Evolutionary conservation across 2,113 vertebrate species (phyloP).

Genomic region (Muntiacus reevesi): DNA sequence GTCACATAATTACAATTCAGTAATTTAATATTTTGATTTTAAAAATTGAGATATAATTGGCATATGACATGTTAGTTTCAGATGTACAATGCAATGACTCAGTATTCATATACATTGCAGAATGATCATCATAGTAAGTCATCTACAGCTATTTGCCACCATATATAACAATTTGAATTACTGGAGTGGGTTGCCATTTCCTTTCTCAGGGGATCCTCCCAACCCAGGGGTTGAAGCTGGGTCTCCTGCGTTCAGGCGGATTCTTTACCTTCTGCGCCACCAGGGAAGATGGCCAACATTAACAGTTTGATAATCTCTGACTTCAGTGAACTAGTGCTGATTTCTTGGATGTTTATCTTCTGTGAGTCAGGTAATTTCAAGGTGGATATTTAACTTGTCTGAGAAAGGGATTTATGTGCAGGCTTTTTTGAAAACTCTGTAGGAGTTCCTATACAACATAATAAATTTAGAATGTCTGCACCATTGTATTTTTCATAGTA

Average conservation of each 20-base stretch:
- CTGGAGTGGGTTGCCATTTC: background rate
- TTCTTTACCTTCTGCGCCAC: background rate
- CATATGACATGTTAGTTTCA: background rate
- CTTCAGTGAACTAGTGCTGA: background rate
- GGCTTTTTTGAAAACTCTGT: background rate
- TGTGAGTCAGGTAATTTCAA: background rate
- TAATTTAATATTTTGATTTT: background rate
- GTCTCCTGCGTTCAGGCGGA: background rate
- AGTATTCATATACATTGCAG: background rate
- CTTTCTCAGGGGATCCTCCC: background rate
- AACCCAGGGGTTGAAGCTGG: background rate
- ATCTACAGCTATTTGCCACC: background rate
- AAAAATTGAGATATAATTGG: background rate
- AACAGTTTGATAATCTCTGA: background rate
- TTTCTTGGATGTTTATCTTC: background rate
- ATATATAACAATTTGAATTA: background rate
- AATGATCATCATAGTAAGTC: background rate
- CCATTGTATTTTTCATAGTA: background rate
- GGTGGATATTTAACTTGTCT: background rate
- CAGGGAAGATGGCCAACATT: background rate
- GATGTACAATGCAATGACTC: background rate
- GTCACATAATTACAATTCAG: background rate
- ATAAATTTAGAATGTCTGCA: background rate
- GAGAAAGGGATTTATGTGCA: slow-evolving; percentile 14
- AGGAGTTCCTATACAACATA: background rate